Conservation (phyloP, 2,113 vertebrate genomes). For the Himantopus leucocephalus region DNA sequence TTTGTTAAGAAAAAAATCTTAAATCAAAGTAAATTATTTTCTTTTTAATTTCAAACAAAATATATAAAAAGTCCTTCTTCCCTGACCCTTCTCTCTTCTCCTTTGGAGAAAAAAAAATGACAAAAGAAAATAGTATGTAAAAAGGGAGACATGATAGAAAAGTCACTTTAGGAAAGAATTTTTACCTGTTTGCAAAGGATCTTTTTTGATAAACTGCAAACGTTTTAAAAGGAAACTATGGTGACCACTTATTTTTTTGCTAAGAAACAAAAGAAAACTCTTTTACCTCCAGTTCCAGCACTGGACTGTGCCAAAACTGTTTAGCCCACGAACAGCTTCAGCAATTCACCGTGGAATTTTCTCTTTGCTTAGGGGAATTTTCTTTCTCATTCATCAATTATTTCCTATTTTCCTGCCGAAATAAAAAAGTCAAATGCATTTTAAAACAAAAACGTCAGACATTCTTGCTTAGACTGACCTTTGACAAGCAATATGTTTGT, state of each 20-base stretch:
- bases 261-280: background rate
- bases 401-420: background rate
- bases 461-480: conserved; percentile 15
- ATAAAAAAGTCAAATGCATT: background rate
- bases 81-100: background rate
- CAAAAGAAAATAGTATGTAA: background rate
- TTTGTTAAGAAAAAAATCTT: background rate
- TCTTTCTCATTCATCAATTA: conserved; percentile 26
- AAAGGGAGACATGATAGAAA: background rate
- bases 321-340: background rate
- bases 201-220: background rate
- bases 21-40: background rate
- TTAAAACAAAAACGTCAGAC: conserved; percentile 1
- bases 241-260: background rate
- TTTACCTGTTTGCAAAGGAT: background rate
- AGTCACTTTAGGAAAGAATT: background rate
- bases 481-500: conserved; percentile 2
- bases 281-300: background rate
- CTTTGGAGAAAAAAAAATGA: background rate
- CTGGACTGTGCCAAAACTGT: background rate
- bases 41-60: background rate
- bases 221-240: background rate
- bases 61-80: background rate
- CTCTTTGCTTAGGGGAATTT: background rate
- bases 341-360: background rate